Base-by-base conservation (phyloP, 2,113 vertebrate genomes). In the Gallinago undulata region DNA sequence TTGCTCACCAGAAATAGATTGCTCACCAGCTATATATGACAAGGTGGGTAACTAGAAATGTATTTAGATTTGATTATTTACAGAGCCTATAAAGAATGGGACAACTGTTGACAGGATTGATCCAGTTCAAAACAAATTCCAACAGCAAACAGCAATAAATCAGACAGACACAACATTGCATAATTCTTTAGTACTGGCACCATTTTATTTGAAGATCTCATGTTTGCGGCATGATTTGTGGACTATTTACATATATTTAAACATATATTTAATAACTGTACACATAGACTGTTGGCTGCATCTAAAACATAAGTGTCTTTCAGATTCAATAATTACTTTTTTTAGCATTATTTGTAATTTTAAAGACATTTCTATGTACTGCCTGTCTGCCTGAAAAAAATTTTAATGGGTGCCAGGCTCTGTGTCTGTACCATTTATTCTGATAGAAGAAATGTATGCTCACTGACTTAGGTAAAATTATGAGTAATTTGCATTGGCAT, bases 11-110 rank as follows among this genome's bases (percentile, higher is more conserved):
- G 41, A 87, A 95, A 87, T 69, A 75, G 57, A 95, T 91, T 91
- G 69, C 23, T 92, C 28, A 82, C 41, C 35, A 84, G 51, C 45
- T 72, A 30, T 76, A 94, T 84, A 53, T 53, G 62, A 89, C 83
- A 93, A 85, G 80, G 43, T 87, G 9, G 25, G 56, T 82, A 91
- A 87, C 51, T 90, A 92, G 28, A 91, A 94, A 94, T 82, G n/a
- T 92, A 91, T 92, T 96, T 92, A 95, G 80, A 95, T 96, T 87
- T 93, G 47, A 95, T 95, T 90, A 82, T 75, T 94, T 89, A 72
- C 4, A 1, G 27, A 84, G 6, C 25, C 48, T 84, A 64, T 90
- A 72, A 84, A 95, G n/a, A 89, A 89, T 7, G 87, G 9, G 59
- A 95, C 37, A 87, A 78, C 3, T 4, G 51, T 81, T 86, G 83